phyloP scores from a whole-genome alignment of 64 coral and sea anemone species.

The Acropora yongei region DNA sequence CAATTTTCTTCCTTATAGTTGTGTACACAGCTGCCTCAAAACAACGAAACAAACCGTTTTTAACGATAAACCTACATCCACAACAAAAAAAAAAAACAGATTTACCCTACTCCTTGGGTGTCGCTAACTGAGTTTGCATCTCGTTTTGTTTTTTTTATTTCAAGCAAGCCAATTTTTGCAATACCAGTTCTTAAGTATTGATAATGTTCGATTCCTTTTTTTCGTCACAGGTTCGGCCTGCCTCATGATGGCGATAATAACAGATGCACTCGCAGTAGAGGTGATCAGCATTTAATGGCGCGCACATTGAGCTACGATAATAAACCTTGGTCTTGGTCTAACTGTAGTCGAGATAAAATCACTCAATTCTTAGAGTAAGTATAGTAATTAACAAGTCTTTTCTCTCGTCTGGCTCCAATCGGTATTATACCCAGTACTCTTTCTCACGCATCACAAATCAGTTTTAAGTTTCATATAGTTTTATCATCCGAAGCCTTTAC shows the following conservation, averaged over 20 bases:
- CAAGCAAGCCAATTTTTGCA: background rate
- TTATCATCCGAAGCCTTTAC: too few relatives aligned
- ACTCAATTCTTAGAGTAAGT: slow-evolving; percentile 85
- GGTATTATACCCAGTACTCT: too few relatives aligned
- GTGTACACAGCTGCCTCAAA: too few relatives aligned
- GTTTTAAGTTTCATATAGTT: too few relatives aligned
- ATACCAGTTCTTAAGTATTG: background rate
- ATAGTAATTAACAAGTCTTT: background rate
- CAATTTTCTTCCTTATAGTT: too few relatives aligned
- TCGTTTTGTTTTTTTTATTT: background rate
- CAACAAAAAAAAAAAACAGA: too few relatives aligned
- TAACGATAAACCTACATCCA: too few relatives aligned
- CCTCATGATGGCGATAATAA: slow-evolving; percentile 88
- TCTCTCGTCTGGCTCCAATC: background rate
- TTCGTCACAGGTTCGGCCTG: slow-evolving; percentile 57
- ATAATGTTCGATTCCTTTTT: background rate
- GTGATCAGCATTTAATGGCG: slow-evolving; percentile 71
- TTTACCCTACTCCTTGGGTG: too few relatives aligned
- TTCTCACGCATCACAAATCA: too few relatives aligned
- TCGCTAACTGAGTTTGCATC: background rate
- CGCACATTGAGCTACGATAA: slow-evolving; percentile 80
- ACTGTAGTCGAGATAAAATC: slow-evolving; percentile 68
- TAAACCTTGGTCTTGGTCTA: slow-evolving; percentile 89
- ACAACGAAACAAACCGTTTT: too few relatives aligned
- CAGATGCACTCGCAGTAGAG: slow-evolving; percentile 52